Evolutionary conservation across 2,113 vertebrate genomes (phyloP), one percentile per base, ranked within the genome.

Genomic region (Melanerpes formicivorus): DNA sequence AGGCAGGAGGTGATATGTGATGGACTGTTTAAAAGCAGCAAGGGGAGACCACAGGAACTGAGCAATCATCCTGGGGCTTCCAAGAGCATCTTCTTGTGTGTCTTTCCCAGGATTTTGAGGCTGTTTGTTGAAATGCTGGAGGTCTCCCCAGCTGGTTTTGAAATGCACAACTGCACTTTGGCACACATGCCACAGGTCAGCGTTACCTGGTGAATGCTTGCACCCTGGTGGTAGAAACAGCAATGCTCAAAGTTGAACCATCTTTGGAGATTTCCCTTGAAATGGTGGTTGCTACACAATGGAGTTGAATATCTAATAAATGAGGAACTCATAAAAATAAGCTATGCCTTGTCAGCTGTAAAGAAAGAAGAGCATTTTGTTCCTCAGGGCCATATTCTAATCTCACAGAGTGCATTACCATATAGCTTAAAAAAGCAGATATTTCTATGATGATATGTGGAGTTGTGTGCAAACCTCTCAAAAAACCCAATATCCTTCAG

Each of bases 351-450:
- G 94, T 96, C 95, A 96, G 96, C 93, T 95, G 59, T 91, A 93
- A 92, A 90, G 88, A 63, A 60, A 84, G 87, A 79, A 72, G 66
- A 91, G 76, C 0, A 0, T 62, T 90, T 78, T 81, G 18, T 55
- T 88, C 94, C 95, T 95, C 83, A 52, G 94, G 94, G 95, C 90
- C 90, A 92, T 87, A 65, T 84, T 93, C 82, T 96, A 96, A 96
- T 96, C 93, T 95, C 93, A 75, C 87, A 91, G 85, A 13, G 2
- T 80, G 59, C 93, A 96, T 96, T 96, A 93, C 85, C 95, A 93
- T 96, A 96, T 73, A 96, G 95, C 95, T 96, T 95, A 90, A 95
- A 93, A 94, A 94, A 95, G 90, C 95, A 95, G 96, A 96, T 95
- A 93, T 95, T 93, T 86, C 85, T 48, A 74, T 80, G 90, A 78